Base-by-base conservation (phyloP, 2,888 invertebrate species). In the Synanthedon myopaeformis region DNA sequence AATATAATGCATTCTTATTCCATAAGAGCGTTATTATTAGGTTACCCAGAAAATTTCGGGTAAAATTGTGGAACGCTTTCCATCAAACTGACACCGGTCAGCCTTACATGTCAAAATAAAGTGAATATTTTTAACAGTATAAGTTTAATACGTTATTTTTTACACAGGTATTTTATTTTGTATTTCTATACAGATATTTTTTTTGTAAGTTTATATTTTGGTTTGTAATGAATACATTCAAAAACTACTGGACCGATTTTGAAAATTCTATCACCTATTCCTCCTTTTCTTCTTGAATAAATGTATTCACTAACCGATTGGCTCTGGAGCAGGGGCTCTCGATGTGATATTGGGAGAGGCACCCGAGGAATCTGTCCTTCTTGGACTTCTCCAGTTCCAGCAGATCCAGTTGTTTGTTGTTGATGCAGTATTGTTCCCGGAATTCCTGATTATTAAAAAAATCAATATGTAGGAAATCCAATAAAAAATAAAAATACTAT, bases 391-490 rank as follows among this genome's bases (percentile, higher is more conserved):
- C 88, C 85, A 88, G 58, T 66, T 96, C 95, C 70, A 96, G 90
- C 66, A 93, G 91, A 73, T 94, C 94, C 78, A 96, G 86, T 80
- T 96, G 96, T 74, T 96, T 92, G 84, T 94, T 94, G 76, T 93
- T 96, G 86, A 97, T 95, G 89, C 96, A 97, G 88, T 97, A 97
- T 85, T 96, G 96, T 76, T 97, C 96, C 65, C 95, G 91, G 79
- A 97, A 96, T 87, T 95, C 95, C 86, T 94, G 63, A 1, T 90
- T 12, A 55, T 35, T 8, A 35, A 35, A 35, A 6, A 35, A 23
- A 23, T 23, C 23, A 23, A 23, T 5, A 23, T 23, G 19, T 23
- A 23, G 23, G 23, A 23, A 5, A 23, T 1, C 23, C 1, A 23
- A 5, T 23, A 23, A 23, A n/a, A n/a, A n/a, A n/a, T n/a, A n/a